Base-by-base conservation (phyloP, 2,113 vertebrate genomes). In the Lagopus leucura region DNA sequence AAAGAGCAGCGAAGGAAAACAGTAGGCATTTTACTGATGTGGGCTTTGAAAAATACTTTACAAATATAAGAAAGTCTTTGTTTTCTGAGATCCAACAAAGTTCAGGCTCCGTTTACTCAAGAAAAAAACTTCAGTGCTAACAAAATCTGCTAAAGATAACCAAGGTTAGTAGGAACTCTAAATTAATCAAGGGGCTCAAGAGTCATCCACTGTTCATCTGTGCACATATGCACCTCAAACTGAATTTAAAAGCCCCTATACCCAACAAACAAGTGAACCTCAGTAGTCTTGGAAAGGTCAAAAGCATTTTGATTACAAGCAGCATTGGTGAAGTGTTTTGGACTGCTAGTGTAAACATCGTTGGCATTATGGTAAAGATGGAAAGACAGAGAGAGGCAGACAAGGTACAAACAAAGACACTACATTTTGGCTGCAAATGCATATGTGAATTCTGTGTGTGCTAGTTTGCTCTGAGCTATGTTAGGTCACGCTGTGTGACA, bases 401-500 rank as follows among this genome's bases (percentile, higher is more conserved):
- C 87, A 74, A 91, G 79, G 85, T 86, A 91, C 64, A 91, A 89
- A 91, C 5, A 96, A 88, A 91, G 78, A 80, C 78, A 43, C 70
- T 22, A 36, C 15, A 88, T 82, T 88, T 80, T 85, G 79, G 77
- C 52, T 40, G 75, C 81, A 74, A 88, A 90, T 9, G 69, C 52
- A 6, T 57, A 71, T 67, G 82, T 69, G 91, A 88, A 75, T 69
- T 78, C 79, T 72, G 64, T 82, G 95, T 91, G 93, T 94, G 93
- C 85, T 78, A 88, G 9, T 90, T 92, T 72, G 91, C 95, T 92
- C 48, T 36, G 57, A 92, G 94, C 94, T 96, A 83, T 66, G 94
- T 86, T 92, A 91, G 91, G 73, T 88, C 89, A 88, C 3, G 48
- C 79, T 86, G 57, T 78, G 60, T 65, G 89, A 92, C 65, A 94